Evolutionary conservation across 2,113 vertebrate genomes (phyloP).

Genomic region (Herpailurus yagouaroundi): DNA sequence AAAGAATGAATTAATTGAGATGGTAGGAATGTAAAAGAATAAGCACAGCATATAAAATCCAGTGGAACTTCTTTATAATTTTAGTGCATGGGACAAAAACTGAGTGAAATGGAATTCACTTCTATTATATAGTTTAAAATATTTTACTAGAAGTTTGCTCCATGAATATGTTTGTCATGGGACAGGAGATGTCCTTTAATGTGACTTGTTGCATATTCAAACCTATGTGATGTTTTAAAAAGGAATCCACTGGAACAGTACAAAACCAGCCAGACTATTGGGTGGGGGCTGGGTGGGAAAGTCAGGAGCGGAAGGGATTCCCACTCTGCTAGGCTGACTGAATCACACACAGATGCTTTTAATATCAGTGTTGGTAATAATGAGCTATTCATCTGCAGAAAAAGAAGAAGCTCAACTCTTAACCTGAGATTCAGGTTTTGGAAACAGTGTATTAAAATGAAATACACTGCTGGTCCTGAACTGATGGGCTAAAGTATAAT

Average conservation of each 20-base stretch:
- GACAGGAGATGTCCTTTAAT: background rate
- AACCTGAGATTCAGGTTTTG: background rate
- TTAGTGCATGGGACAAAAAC: conserved; percentile 4
- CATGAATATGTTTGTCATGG: background rate
- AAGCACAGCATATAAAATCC: background rate
- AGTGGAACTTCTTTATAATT: background rate
- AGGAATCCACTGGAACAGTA: background rate
- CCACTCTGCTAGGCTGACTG: background rate
- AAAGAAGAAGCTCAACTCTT: background rate
- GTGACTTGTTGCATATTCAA: background rate
- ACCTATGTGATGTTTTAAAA: background rate
- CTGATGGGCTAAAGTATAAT: background rate
- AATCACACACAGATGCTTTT: background rate
- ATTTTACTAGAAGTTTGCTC: conserved; percentile 14
- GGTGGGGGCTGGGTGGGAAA: background rate
- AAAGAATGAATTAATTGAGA: conserved; percentile 14
- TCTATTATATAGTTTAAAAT: background rate
- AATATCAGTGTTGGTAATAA: background rate
- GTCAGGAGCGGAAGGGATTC: background rate
- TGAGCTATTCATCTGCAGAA: background rate
- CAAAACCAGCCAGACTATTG: background rate
- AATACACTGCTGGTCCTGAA: background rate
- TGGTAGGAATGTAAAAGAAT: background rate
- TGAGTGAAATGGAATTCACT: conserved; percentile 10
- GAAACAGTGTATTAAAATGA: background rate